Evolutionary conservation across 2,888 invertebrate species (phyloP), one percentile per base, ranked within the genome.

Genomic region (Epistrophella euchroma): DNA sequence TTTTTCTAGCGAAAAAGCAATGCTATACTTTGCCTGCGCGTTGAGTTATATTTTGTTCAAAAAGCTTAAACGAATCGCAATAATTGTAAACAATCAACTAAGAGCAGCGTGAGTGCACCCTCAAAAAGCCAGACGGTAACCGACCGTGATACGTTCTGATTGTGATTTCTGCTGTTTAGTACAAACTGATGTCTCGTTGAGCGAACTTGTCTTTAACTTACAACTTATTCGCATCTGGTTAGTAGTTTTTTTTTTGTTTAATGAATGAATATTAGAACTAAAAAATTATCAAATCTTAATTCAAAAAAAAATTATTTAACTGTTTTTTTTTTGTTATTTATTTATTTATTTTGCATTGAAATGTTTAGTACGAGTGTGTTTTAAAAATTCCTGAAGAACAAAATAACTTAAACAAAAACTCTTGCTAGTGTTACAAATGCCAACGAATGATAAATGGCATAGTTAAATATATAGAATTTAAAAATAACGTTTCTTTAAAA

Each of bases 151-250:
- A 78, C 77, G 74, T 82, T 86, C 82, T 86, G 77, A 82, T 82
- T 86, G 82, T 74, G 64, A 43, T 68, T 73, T 86, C 78, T 32
- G 62, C 50, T 71, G 73, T 74, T 86, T 74, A 86, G 86, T 86
- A 74, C 74, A 74, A 82, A 52, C 77, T 82, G 82, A 82, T 86
- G 86, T 77, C 73, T 82, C 82, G 86, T 81, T 82, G 86, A 86
- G 86, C 52, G 52, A 78, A 66, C 86, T 86, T 52, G 64, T 52
- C 72, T 73, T 52, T 37, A 37, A 66, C 47, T 66, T 66, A 66
- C 32, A 56, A n/a, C 28, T 25, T 28, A 76, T 22, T 70, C 60
- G 72, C 62, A 77, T 45, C 68, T 86, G 86, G 82, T 86, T 74
- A 77, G 86, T 82, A 70, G 32, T 68, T 32, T 76, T 62, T 55